These are phyloP conservation scores for Austrolebias charrua DNA, from an alignment of 2,797 vertebrate genomes.

Conservation along the genomic window DNA sequence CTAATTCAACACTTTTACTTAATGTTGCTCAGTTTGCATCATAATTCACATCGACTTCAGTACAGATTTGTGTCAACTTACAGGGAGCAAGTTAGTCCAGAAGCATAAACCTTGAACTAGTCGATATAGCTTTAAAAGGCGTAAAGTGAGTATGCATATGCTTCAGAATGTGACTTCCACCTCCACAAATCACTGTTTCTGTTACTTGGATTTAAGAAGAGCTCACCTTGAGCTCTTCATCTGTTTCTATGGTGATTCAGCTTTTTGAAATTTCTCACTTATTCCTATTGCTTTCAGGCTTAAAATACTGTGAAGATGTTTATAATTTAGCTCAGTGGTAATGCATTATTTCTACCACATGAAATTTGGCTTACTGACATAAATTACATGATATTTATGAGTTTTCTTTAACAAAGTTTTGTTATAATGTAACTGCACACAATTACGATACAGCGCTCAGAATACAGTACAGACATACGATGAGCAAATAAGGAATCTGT, in stretches of 20 bases:
- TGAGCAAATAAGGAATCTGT: conserved; percentile 1
- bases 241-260: conserved; percentile 77
- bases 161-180: conserved; percentile 38
- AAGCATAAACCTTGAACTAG: conserved; percentile 37
- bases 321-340: background rate
- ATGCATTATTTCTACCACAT: background rate
- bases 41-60: conserved; percentile 1
- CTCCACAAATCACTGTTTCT: conserved; percentile 64
- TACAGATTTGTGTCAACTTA: conserved; percentile 25
- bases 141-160: conserved; percentile 31
- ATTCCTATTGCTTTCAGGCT: conserved; percentile 23
- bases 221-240: conserved; percentile 70
- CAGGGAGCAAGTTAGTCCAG: conserved; percentile 14
- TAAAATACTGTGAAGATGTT: conserved; percentile 36
- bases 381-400: background rate
- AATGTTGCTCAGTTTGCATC: conserved; percentile 10
- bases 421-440: no score
- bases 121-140: conserved; percentile 19
- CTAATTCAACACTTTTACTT: conserved; percentile 3
- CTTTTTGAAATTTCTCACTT: conserved; percentile 36
- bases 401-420: background rate
- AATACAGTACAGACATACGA: background rate
- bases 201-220: conserved; percentile 48
- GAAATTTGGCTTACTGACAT: background rate
- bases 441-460: background rate